phyloP scores from a whole-genome alignment of 2,888 invertebrate genomes.

The Camptogramma bilineatum region DNA sequence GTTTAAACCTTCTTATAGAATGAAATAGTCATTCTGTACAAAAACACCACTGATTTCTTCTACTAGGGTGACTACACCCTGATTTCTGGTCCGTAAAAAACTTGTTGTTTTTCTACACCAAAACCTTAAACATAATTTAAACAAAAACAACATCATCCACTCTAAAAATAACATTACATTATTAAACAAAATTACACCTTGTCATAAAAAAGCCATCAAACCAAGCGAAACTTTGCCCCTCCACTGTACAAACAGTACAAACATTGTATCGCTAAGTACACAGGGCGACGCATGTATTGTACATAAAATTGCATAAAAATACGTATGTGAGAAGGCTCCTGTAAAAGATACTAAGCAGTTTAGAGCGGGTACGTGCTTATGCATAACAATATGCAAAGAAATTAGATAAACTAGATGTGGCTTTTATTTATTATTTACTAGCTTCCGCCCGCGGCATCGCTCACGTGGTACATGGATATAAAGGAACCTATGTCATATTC shows the following conservation, averaged over 20 bases:
- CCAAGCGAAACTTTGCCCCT: slow-evolving; percentile 34
- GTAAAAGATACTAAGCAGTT: slow-evolving; percentile 44
- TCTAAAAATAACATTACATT: neutral
- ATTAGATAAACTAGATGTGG: slow-evolving; percentile 50
- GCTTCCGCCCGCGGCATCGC: too few relatives aligned
- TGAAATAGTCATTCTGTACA: too few relatives aligned
- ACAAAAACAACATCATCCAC: neutral
- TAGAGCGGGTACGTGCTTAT: slow-evolving; percentile 49
- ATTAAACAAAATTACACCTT: neutral
- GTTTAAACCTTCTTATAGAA: too few relatives aligned
- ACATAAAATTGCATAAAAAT: slow-evolving; percentile 52
- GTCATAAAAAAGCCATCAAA: slow-evolving; percentile 28
- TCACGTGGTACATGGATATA: too few relatives aligned
- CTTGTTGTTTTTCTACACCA: too few relatives aligned
- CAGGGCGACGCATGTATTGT: slow-evolving; percentile 47
- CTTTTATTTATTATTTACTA: too few relatives aligned
- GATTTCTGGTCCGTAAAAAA: too few relatives aligned
- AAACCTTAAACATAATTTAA: too few relatives aligned
- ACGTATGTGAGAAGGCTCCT: slow-evolving; percentile 36
- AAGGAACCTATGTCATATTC: too few relatives aligned
- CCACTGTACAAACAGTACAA: slow-evolving; percentile 37
- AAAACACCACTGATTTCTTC: too few relatives aligned
- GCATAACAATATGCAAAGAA: slow-evolving; percentile 51
- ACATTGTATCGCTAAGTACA: slow-evolving; percentile 44
- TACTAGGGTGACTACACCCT: too few relatives aligned